A percentile compares a stretch with the other conserved stretches of the same genome.
Conservation (phyloP, 1,140 invertebrate species). For the Drosophila leontia region DNA sequence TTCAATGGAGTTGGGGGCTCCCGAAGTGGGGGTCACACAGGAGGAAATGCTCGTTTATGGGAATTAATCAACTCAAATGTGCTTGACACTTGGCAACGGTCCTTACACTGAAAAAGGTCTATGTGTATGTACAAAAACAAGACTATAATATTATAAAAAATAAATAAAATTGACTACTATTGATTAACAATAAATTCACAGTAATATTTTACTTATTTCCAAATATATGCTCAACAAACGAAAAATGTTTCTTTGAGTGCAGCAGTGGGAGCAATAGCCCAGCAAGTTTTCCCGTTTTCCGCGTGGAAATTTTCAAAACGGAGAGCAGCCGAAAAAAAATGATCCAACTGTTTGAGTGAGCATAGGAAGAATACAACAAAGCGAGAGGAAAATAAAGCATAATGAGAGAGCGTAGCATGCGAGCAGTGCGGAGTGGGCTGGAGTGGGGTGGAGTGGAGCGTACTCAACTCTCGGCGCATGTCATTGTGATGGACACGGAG, state of each 20-base stretch:
- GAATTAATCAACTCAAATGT: constrained; percentile 67
- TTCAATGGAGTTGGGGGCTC: constrained; percentile 7
- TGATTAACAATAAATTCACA: background rate
- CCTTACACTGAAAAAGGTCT: constrained; percentile 14
- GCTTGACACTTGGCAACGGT: constrained; percentile 53
- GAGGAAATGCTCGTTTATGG: constrained; percentile 67
- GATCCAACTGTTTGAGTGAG: constrained; percentile 36
- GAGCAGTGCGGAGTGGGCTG: constrained; percentile 3
- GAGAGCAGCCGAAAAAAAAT: constrained; percentile 38
- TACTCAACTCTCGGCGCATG: constrained; percentile 59
- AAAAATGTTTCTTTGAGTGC: constrained; percentile 2
- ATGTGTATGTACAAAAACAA: no score
- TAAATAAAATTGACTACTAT: no score
- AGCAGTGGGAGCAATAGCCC: constrained; percentile 32
- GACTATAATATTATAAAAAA: no score
- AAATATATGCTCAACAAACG: no score
- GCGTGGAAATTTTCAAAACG: constrained; percentile 36
- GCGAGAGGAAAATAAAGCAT: constrained; percentile 38
- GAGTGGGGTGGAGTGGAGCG: constrained; percentile 27
- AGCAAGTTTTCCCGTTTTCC: constrained; percentile 42
- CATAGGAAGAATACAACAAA: constrained; percentile 47
- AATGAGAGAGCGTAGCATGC: constrained; percentile 23
- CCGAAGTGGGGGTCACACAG: constrained; percentile 7
- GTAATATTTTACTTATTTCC: background rate
- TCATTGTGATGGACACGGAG: constrained; percentile 20